Evolutionary conservation across 53 echinoderm and acorn worm genomes (phyloP), one percentile per base, ranked within the genome.

Genomic region (Apostichopus leukothele): DNA sequence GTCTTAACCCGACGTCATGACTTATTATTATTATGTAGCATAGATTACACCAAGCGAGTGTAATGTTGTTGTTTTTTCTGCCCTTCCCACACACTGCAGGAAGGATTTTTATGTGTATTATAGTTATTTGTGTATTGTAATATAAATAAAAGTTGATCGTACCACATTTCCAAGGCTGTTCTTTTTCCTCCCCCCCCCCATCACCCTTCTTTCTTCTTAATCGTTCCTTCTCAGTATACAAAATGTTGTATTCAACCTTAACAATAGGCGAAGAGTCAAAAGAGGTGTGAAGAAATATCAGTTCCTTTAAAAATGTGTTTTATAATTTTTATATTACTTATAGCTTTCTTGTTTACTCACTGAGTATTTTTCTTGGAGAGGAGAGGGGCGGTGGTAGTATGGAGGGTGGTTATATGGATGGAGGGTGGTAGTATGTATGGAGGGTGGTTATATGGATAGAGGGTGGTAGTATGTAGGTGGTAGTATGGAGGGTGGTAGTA

Each of bases 211-310:
- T 39, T 39, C 39, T 39, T 39, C 39, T 39, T 39, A 39, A 0
- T 39, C 3, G 6, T 18, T 77, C 39, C 6, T 52, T 27, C 77
- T 52, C 77, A 77, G 77, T 52, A 77, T 51, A 76, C 50, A 76
- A 77, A 39, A 77, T 77, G 77, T 77, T 77, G 77, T 77, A 77
- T 77, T 77, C 77, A 77, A 77, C 25, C 77, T 50, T 51, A 27
- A 77, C 14, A 57, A 7, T 57, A 57, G 57, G 57, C 10, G 8
- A 57, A 10, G 9, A 57, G 57, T 57, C 57, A 57, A 57, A 57
- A 57, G 8, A 57, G 39, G 39, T 10, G 57, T 57, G 8, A 57
- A 57, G 9, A 57, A 57, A 57, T 57, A 10, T 57, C 57, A 57
- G 57, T 1, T 57, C 57, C 39, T 39, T 39, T 39, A 39, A 39